phyloP scores from a whole-genome alignment of 2,113 vertebrate genomes.

The Tragelaphus buxtoni region DNA sequence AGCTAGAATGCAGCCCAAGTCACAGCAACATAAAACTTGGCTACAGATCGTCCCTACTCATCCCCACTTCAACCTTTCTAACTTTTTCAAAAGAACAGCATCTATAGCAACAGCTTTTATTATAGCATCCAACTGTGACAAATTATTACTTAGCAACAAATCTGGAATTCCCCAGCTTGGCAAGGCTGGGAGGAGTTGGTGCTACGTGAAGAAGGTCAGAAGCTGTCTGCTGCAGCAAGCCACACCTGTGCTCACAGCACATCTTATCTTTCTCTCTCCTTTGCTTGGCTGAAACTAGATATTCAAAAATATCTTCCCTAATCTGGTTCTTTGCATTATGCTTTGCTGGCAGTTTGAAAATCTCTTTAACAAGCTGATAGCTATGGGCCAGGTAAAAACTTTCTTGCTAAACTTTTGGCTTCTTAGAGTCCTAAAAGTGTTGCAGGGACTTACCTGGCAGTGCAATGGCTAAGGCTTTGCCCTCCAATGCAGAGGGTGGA shows the following conservation, averaged over 20 bases:
- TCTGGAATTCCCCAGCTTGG: background rate
- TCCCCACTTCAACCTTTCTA: background rate
- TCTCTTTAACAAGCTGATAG: background rate
- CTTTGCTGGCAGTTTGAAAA: slow-evolving; percentile 1
- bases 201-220: background rate
- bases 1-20: background rate
- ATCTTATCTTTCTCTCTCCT: background rate
- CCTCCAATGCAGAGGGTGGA: background rate
- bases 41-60: background rate
- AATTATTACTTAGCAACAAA: slow-evolving; percentile 22
- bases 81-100: slow-evolving; percentile 12
- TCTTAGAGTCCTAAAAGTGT: background rate
- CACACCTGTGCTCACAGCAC: background rate
- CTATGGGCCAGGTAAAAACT: background rate
- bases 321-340: background rate
- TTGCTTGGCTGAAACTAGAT: background rate
- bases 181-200: background rate
- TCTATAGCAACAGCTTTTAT: background rate
- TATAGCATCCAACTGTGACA: background rate
- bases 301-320: background rate
- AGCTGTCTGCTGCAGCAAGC: background rate
- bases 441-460: background rate
- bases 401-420: background rate
- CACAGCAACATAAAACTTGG: background rate
- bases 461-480: background rate